Conservation (phyloP, 2,888 invertebrate species). For the Acleris sparsana region DNA sequence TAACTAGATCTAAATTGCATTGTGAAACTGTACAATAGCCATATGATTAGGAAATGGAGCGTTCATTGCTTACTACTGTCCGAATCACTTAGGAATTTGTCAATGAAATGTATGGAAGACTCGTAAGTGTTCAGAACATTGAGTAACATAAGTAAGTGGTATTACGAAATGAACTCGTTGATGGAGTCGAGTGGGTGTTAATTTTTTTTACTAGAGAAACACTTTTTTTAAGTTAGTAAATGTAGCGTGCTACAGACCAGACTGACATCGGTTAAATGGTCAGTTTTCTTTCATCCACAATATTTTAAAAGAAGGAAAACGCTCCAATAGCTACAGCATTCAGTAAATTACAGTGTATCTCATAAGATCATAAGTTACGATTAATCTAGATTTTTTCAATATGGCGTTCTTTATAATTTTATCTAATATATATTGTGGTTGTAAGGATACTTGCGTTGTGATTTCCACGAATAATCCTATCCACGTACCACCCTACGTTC, state of each 20-base stretch:
- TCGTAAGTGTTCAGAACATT: conserved; percentile 80
- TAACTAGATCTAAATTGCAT: conserved; percentile 82
- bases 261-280: conserved; percentile 74
- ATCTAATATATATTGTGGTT: conserved; percentile 89
- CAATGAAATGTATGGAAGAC: conserved; percentile 76
- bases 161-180: conserved; percentile 78
- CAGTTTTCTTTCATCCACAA: conserved; percentile 84
- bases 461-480: conserved; percentile 75
- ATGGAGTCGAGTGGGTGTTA: conserved; percentile 77
- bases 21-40: conserved; percentile 81
- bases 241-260: conserved; percentile 78
- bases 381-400: conserved; percentile 84
- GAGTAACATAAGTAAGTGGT: conserved; percentile 79
- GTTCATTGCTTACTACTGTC: conserved; percentile 75
- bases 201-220: conserved; percentile 75
- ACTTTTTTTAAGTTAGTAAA: conserved; percentile 77
- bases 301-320: conserved; percentile 73
- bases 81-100: conserved; percentile 70
- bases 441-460: conserved; percentile 85
- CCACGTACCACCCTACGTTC: conserved; percentile 66
- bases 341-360: conserved; percentile 83
- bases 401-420: conserved; percentile 85
- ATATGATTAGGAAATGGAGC: conserved; percentile 79
- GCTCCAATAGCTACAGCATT: conserved; percentile 77
- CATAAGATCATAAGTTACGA: conserved; percentile 82